Evolutionary conservation across 2,797 vertebrate genomes (phyloP).

Genomic region (Furcifer pardalis): DNA sequence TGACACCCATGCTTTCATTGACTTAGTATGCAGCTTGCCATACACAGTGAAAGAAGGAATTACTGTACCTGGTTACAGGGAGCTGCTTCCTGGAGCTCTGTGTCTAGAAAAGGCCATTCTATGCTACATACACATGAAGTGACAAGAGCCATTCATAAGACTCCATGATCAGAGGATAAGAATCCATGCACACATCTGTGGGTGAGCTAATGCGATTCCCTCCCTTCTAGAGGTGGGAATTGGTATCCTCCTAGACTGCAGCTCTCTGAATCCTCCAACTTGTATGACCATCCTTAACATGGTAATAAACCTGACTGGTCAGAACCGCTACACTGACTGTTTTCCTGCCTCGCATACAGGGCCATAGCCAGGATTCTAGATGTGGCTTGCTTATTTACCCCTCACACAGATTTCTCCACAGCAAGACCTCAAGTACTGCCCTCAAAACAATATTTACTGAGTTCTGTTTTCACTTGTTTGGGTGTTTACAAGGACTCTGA

Average conservation of each 20-base stretch:
- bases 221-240: too few species aligned
- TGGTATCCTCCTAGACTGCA: too few species aligned
- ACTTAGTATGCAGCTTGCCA: neutral
- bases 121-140: neutral
- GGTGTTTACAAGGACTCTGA: constrained; percentile 3
- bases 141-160: too few species aligned
- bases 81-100: too few species aligned
- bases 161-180: too few species aligned
- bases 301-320: neutral
- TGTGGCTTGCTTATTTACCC: neutral
- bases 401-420: neutral
- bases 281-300: neutral
- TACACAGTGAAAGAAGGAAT: neutral
- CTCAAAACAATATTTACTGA: constrained; percentile 27
- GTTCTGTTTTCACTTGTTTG: neutral
- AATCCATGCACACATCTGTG: neutral
- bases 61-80: neutral
- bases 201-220: neutral
- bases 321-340: neutral
- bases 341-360: too few species aligned
- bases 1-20: neutral
- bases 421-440: neutral
- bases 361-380: too few species aligned
- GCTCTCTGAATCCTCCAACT: neutral
- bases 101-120: neutral